These are phyloP conservation scores for Drosophila lutescens DNA, from an alignment of 2,888 invertebrate genomes.

Conservation along the genomic window DNA sequence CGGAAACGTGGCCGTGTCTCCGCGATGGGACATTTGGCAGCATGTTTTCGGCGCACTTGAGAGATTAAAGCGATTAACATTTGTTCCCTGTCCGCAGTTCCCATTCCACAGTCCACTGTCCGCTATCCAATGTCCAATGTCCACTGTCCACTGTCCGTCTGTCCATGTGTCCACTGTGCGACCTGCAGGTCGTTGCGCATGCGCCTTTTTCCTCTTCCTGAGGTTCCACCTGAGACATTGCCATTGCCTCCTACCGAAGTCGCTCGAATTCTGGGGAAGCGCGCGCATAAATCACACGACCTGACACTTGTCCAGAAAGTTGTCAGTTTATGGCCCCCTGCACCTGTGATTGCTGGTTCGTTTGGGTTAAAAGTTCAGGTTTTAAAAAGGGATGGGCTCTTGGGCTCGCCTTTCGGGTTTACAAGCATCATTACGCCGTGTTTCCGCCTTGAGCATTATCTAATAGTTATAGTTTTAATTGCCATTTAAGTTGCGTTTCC, in stretches of 20 bases:
- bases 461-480: slow-evolving; percentile 76
- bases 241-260: slow-evolving; percentile 32
- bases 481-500: slow-evolving; percentile 76
- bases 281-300: slow-evolving; percentile 73
- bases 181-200: slow-evolving; percentile 75
- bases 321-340: slow-evolving; percentile 74
- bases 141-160: background rate
- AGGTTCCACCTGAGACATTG: slow-evolving; percentile 51
- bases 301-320: slow-evolving; percentile 75
- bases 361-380: slow-evolving; percentile 70
- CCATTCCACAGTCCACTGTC: slow-evolving; percentile 15
- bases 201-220: slow-evolving; percentile 46
- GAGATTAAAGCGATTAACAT: slow-evolving; percentile 81
- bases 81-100: slow-evolving; percentile 64
- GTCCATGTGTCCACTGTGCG: slow-evolving; percentile 19
- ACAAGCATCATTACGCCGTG: slow-evolving; percentile 75
- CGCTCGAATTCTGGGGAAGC: slow-evolving; percentile 75
- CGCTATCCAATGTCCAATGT: slow-evolving; percentile 13
- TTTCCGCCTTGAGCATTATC: slow-evolving; percentile 69
- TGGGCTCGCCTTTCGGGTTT: slow-evolving; percentile 52
- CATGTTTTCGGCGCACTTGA: slow-evolving; percentile 80
- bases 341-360: slow-evolving; percentile 58
- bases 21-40: slow-evolving; percentile 62
- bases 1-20: slow-evolving; percentile 71
- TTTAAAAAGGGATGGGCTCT: slow-evolving; percentile 27